Base-by-base conservation (phyloP, 2,113 vertebrate genomes). In the Bostrychus sinensis region DNA sequence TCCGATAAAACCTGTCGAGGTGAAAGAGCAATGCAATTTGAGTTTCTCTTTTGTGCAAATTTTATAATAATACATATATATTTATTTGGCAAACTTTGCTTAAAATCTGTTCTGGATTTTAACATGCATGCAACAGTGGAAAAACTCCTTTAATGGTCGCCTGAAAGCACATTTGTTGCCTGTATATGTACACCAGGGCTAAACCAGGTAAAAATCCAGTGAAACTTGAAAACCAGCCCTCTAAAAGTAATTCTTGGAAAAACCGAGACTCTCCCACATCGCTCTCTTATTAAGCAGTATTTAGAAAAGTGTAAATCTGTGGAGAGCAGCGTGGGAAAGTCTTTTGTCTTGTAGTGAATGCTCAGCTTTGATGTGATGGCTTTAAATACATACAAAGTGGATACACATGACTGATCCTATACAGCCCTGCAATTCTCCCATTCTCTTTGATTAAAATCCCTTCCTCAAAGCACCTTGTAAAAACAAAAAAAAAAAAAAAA, bases 381-480 rank as follows among this genome's bases (percentile, higher is more conserved):
- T 68, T 71, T 71, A 61, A 66, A 81, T 14, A 71, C 26, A 38
- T 25, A 70, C 68, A 63, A 60, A 72, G 75, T 56, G 65, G 67
- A 77, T 66, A 32, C 77, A 71, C 64, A 72, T 45, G 71, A 69
- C 58, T 66, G 59, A 70, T 43, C 56, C 51, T 46, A 53, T 53
- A 43, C 38, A 77, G 42, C 72, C 56, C 58, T 63, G 58, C 66
- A 48, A 50, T 50, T 46, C 42, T 57, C 62, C 38, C 70, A 48
- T 63, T 62, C 19, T 11, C 61, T 61, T 43, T 85, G 78, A 83
- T 85, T 82, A 82, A 78, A 83, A 81, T 72, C 17, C 8, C 39
- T 14, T 62, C 26, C 75, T 74, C 69, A 66, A 77, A 85, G 71
- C 78, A 62, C 39, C 16, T 28, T 60, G 46, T 72, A 16, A 50